phyloP scores from a whole-genome alignment of 1,140 invertebrate genomes.

The Zaprionus africanus region DNA sequence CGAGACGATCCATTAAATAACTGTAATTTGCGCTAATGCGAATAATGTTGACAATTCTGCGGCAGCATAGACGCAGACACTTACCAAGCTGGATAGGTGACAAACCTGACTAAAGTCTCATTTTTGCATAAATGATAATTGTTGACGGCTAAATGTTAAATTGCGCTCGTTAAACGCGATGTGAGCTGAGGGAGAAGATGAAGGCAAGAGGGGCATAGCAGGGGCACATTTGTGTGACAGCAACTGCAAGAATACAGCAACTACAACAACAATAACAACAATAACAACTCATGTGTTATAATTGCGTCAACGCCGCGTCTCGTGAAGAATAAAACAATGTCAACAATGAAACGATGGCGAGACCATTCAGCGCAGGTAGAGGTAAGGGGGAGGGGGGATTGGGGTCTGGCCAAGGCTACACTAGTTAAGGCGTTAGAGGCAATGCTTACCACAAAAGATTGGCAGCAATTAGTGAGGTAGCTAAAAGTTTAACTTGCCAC shows the following conservation, averaged over 20 bases:
- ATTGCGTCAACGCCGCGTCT: constrained; percentile 64
- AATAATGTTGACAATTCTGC: constrained; percentile 61
- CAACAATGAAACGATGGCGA: constrained; percentile 68
- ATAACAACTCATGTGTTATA: constrained; percentile 58
- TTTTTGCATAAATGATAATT: constrained; percentile 77
- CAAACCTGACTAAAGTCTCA: constrained; percentile 53
- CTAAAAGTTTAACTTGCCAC: constrained; percentile 27
- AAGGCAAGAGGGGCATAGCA: constrained; percentile 9
- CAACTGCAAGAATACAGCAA: constrained; percentile 17
- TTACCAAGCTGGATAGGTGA: constrained; percentile 24
- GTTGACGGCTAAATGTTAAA: constrained; percentile 64
- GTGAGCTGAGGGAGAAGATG: not conserved
- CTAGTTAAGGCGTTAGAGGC: constrained; percentile 29
- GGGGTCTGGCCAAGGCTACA: not conserved
- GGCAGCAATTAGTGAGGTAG: constrained; percentile 57
- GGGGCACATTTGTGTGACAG: constrained; percentile 22
- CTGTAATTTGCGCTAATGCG: constrained; percentile 59
- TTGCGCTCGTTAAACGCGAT: constrained; percentile 62
- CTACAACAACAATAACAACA: constrained; percentile 8
- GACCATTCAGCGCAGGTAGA: constrained; percentile 43
- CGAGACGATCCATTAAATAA: constrained; percentile 42
- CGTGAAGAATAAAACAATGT: constrained; percentile 74
- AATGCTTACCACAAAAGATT: constrained; percentile 56
- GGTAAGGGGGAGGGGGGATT: not conserved
- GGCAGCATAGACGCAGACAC: constrained; percentile 33